Base-by-base conservation (phyloP, 1,140 invertebrate genomes). In the Hylyphantes graminicola region DNA sequence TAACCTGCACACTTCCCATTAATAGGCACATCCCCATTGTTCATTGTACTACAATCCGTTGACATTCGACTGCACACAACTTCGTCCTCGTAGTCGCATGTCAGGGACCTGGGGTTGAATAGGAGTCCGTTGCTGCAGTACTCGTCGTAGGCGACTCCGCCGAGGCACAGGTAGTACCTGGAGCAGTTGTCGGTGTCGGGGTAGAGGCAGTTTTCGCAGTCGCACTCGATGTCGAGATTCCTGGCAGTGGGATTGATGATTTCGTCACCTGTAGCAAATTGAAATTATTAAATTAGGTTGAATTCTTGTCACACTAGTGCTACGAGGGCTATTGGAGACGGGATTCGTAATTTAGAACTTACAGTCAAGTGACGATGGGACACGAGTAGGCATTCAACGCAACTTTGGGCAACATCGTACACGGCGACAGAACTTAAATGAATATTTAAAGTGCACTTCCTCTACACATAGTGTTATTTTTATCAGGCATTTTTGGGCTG, bases 71-170 rank as follows among this genome's bases (percentile, higher is more conserved):
- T 7, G n/a, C 84, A 85, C 3, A 5, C 17, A 0, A 73, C 70
- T 9, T 72, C 63, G 12, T 59, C 68, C 35, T 68, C 67, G 17
- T 65, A 85, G 54, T 85, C 84, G 50, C 84, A 85, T 3, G 65
- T 59, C 2, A 53, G 15, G 11, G 10, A 75, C 9, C 75, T 5
- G 0, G 17, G 7, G 15, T 85, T 80, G 4, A 80, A n/a, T 2
- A 17, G 48, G 0, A 85, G 77, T 9, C 76, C 76, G 13, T 75
- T 13, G 1, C 50, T 19, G 21, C 84, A 85, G 0, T 35, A 50
- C 21, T 85, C 76, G 15, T 74, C n/a, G 21, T 74, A 79, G 2
- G 76, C 73, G 13, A 74, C 54, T 0, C 84, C 84, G 21, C 67
- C 5, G 15, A 19, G 17, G 21, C 84, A 85, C 0, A 17, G 0